phyloP scores from a whole-genome alignment of 1,140 invertebrate species.

The Plectus sambesii region DNA sequence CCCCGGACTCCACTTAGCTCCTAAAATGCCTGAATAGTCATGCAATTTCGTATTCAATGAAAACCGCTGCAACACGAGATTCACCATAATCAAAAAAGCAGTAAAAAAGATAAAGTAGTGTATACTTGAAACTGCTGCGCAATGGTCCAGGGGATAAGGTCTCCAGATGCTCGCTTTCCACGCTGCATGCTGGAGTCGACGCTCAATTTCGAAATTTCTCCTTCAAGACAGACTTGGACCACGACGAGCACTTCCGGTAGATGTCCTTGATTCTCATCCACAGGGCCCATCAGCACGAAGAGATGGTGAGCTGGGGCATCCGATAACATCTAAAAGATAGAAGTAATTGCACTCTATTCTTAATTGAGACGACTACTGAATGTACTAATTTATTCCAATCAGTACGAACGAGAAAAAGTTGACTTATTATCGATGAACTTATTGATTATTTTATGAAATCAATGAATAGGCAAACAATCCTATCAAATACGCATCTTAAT shows the following conservation, averaged over 20 bases:
- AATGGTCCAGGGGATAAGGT: slow-evolving; percentile 95
- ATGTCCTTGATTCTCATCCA: slow-evolving; percentile 54
- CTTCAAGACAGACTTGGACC: slow-evolving; percentile 75
- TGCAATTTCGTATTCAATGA: no score
- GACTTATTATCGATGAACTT: no score
- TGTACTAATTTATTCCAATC: no score
- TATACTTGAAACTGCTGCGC: slow-evolving; percentile 64
- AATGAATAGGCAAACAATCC: no score
- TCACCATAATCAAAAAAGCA: slow-evolving; percentile 61
- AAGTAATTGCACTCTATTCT: no score
- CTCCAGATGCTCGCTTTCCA: slow-evolving; percentile 79
- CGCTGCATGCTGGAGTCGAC: slow-evolving; percentile 65
- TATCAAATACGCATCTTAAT: no score
- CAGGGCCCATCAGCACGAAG: slow-evolving; percentile 82
- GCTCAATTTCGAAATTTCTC: slow-evolving; percentile 70
- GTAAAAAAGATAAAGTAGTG: slow-evolving; percentile 10
- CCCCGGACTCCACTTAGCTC: no score
- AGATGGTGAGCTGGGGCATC: slow-evolving; percentile 96
- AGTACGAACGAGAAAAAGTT: no score
- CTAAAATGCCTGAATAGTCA: no score
- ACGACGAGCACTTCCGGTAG: slow-evolving; percentile 65
- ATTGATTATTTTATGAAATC: no score
- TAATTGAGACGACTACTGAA: no score
- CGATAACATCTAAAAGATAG: slow-evolving; percentile 89
- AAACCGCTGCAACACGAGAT: no score